A percentile compares a stretch with the other conserved stretches of the same genome.
Evolutionary conservation across 30 jellyfish, hydroid and myxozoan species (phyloP).

Genomic region (Sanderia malayensis): DNA sequence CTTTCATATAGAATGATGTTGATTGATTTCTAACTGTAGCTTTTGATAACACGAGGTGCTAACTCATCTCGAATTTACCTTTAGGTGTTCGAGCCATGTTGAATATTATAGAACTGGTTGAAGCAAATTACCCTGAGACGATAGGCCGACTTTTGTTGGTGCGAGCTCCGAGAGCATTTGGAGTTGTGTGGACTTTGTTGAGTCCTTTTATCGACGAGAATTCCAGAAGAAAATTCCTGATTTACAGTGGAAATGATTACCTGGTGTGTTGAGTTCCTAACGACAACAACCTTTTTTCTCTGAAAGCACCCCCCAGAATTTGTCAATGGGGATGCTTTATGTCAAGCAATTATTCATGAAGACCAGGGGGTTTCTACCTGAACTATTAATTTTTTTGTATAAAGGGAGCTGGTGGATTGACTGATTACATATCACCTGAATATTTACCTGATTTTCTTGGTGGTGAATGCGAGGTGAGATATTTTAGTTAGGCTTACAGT

Average conservation of each 20-base stretch:
- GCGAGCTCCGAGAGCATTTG: conserved; percentile 99
- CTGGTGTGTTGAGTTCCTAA: too few relatives aligned
- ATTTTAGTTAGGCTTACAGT: too few relatives aligned
- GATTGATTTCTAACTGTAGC: too few relatives aligned
- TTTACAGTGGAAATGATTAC: conserved; percentile 97
- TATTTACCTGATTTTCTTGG: conserved; percentile 87
- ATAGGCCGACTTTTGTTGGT: conserved; percentile 87
- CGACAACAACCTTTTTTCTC: too few relatives aligned
- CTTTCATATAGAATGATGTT: too few relatives aligned
- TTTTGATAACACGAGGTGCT: too few relatives aligned
- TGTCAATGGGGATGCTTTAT: too few relatives aligned
- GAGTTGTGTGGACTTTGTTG: conserved; percentile 94
- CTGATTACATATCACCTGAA: conserved; percentile 82
- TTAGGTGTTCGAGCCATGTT: conserved; percentile 93
- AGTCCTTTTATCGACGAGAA: conserved; percentile 96
- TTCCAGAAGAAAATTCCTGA: conserved; percentile 83
- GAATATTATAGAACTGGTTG: conserved; percentile 95
- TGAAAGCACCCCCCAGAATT: too few relatives aligned
- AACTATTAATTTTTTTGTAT: too few relatives aligned
- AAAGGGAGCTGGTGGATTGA: conserved; percentile 92
- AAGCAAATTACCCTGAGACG: conserved; percentile 99
- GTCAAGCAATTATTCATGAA: too few relatives aligned
- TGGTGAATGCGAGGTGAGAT: conserved; percentile 96
- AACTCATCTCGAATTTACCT: too few relatives aligned
- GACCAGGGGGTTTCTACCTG: too few relatives aligned